Conservation (phyloP, 1,140 invertebrate genomes). For the Pygmarrhopalites habei region DNA sequence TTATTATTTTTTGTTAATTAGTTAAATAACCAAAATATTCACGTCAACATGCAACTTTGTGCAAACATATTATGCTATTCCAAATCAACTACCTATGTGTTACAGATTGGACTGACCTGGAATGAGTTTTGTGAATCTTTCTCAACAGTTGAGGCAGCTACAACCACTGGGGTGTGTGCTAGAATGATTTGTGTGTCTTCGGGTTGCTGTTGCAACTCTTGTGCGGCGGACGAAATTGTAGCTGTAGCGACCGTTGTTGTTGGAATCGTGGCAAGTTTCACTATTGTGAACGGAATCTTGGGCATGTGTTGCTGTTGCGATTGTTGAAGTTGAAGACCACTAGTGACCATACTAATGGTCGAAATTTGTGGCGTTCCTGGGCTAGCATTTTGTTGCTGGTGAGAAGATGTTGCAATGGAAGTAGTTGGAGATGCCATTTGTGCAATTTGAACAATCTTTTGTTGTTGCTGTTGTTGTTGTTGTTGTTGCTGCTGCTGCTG, state of each 20-base stretch:
- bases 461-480: slow-evolving; percentile 45
- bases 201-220: not conserved
- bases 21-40: too few relatives aligned
- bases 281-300: slow-evolving; percentile 38
- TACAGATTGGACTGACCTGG: not conserved
- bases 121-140: not conserved
- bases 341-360: too few relatives aligned
- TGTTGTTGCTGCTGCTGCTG: slow-evolving; percentile 43
- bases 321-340: not conserved
- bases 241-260: slow-evolving; percentile 2
- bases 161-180: not conserved
- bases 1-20: too few relatives aligned
- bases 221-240: not conserved
- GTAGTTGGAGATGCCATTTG: slow-evolving; percentile 1
- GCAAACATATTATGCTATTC: too few relatives aligned
- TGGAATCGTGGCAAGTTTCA: not conserved
- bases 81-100: too few relatives aligned
- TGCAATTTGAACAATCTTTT: slow-evolving; percentile 26
- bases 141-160: not conserved
- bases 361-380: slow-evolving; percentile 43
- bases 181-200: not conserved
- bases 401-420: slow-evolving; percentile 6
- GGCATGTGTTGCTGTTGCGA: slow-evolving; percentile 41
- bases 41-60: too few relatives aligned
- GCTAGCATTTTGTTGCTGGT: slow-evolving; percentile 47